phyloP scores from a whole-genome alignment of 2,113 vertebrate genomes.

The Choloepus hoffmanni region DNA sequence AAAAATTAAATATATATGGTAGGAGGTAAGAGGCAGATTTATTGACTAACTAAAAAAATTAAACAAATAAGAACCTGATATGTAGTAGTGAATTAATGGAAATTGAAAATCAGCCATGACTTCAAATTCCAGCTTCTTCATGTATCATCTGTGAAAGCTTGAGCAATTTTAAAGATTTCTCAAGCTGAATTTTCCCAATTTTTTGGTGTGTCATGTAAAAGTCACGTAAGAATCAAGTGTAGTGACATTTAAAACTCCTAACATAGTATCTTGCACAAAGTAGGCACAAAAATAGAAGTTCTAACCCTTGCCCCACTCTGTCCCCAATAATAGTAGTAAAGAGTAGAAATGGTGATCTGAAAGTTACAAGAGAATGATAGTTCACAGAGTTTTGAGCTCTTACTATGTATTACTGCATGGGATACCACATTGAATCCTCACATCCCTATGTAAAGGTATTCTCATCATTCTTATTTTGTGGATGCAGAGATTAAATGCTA shows the following conservation, averaged over 20 bases:
- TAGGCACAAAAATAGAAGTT: not conserved
- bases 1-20: not conserved
- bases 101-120: not conserved
- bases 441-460: not conserved
- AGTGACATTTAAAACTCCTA: not conserved
- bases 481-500: not conserved
- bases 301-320: not conserved
- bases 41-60: not conserved
- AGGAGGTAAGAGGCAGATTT: not conserved
- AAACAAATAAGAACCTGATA: not conserved
- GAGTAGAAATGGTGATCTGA: not conserved
- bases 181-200: not conserved
- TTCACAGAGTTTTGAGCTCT: not conserved
- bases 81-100: not conserved
- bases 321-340: not conserved
- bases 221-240: not conserved
- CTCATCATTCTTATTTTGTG: not conserved
- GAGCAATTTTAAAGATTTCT: not conserved
- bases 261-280: not conserved
- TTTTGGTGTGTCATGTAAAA: not conserved
- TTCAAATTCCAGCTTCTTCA: not conserved
- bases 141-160: not conserved
- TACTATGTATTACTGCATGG: not conserved
- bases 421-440: not conserved
- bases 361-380: not conserved